phyloP scores from a whole-genome alignment of 2,888 invertebrate species.

The Chloroclysta siterata region DNA sequence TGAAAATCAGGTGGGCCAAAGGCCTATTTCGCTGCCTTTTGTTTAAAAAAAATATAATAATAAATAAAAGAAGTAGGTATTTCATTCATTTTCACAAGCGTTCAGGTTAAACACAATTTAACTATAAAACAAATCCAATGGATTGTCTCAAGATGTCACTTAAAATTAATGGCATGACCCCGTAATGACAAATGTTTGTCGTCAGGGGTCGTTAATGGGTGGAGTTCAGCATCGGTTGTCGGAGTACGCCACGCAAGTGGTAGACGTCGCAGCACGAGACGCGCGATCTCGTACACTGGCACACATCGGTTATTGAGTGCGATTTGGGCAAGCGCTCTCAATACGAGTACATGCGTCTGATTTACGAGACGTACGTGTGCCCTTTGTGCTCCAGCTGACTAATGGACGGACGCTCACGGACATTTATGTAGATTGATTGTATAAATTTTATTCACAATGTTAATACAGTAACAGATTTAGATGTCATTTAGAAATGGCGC shows the following conservation, averaged over 20 bases:
- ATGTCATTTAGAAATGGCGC: conserved; percentile 85
- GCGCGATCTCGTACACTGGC: conserved; percentile 49
- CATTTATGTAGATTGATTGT: conserved; percentile 86
- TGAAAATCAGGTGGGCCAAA: not conserved
- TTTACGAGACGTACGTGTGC: conserved; percentile 84
- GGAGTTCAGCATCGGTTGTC: conserved; percentile 58
- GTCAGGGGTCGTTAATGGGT: conserved; percentile 78
- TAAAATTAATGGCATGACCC: conserved; percentile 55
- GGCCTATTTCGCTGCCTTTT: no score
- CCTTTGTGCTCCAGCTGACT: conserved; percentile 83
- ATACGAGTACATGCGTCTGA: conserved; percentile 80
- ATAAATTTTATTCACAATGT: conserved; percentile 85
- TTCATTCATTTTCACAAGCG: no score
- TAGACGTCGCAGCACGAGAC: conserved; percentile 47
- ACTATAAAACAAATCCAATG: conserved; percentile 29
- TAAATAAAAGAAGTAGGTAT: not conserved
- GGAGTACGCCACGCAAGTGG: conserved; percentile 23
- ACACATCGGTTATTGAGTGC: conserved; percentile 74
- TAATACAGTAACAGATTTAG: conserved; percentile 85
- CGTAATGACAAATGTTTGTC: conserved; percentile 70
- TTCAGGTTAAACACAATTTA: no score
- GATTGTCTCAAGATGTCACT: conserved; percentile 55
- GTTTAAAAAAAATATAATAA: not conserved
- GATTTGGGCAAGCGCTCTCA: conserved; percentile 81
- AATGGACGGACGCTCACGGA: conserved; percentile 85